Evolutionary conservation across 2,888 invertebrate genomes (phyloP).

Genomic region (Polia nebulosa): DNA sequence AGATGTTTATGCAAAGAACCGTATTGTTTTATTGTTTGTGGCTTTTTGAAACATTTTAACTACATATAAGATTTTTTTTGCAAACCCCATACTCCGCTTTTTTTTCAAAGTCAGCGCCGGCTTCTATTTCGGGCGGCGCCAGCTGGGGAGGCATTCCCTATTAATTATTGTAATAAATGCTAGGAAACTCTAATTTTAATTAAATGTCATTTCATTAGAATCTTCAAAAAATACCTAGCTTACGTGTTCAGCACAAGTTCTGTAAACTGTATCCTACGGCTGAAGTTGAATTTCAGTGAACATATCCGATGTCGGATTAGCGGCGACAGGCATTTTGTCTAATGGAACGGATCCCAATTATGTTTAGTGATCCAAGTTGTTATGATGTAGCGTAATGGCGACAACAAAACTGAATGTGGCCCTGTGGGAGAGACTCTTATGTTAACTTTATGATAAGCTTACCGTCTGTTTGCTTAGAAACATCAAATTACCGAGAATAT

Average conservation of each 20-base stretch:
- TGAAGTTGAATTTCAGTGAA: constrained; percentile 43
- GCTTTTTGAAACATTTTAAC: no score
- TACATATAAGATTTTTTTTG: no score
- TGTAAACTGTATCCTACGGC: neutral
- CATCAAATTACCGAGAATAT: constrained; percentile 18
- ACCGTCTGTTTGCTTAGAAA: constrained; percentile 20
- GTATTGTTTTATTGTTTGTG: no score
- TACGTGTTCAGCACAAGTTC: constrained; percentile 1
- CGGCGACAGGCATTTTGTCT: constrained; percentile 65
- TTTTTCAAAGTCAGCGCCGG: no score
- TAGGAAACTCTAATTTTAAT: neutral
- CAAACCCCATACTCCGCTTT: no score
- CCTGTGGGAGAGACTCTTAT: constrained; percentile 29
- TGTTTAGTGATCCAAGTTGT: constrained; percentile 68
- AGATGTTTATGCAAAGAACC: no score
- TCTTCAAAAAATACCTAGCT: neutral
- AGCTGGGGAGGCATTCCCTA: no score
- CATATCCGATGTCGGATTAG: constrained; percentile 65
- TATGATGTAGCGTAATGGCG: constrained; percentile 51
- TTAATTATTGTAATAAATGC: no score
- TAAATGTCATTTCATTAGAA: neutral
- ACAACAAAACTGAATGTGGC: constrained; percentile 54
- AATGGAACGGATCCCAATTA: constrained; percentile 71
- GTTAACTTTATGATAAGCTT: constrained; percentile 36
- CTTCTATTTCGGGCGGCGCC: no score